These are phyloP conservation scores for Strix aluco DNA, from an alignment of 2,113 vertebrate species.

Conservation along the genomic window DNA sequence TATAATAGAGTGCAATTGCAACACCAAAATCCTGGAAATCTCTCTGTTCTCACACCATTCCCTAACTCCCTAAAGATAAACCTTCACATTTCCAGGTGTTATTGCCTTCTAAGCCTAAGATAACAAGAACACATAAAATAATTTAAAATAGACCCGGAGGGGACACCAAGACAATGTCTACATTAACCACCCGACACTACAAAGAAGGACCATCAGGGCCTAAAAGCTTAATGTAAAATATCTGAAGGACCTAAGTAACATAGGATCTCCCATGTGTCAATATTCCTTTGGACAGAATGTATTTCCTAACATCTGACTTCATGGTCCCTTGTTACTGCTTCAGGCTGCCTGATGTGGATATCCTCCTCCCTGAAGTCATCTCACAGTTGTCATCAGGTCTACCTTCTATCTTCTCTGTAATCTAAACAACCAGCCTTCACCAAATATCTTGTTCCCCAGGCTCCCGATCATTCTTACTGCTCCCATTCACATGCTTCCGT, in stretches of 20 bases:
- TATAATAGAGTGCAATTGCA: neutral
- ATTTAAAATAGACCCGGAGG: neutral
- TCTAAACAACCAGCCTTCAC: neutral
- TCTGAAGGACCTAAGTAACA: neutral
- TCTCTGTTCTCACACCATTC: neutral
- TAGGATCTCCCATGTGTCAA: rapidly evolving
- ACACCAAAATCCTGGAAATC: neutral
- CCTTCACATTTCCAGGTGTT: neutral
- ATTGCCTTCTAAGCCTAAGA: neutral
- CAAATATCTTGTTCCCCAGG: neutral
- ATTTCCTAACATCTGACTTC: neutral
- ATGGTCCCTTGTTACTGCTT: neutral
- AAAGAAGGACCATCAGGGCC: neutral
- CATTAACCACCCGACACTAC: neutral
- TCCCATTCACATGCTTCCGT: neutral
- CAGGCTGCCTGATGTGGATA: no score
- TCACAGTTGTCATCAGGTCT: neutral
- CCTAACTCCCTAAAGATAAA: neutral
- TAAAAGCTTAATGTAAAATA: neutral
- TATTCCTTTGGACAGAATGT: neutral
- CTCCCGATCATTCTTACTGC: neutral
- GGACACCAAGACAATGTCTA: neutral
- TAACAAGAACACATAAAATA: neutral
- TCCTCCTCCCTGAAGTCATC: neutral
- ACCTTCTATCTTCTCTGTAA: neutral